These are phyloP conservation scores for Syrphus vitripennis DNA, from an alignment of 2,888 invertebrate genomes.

Conservation along the genomic window DNA sequence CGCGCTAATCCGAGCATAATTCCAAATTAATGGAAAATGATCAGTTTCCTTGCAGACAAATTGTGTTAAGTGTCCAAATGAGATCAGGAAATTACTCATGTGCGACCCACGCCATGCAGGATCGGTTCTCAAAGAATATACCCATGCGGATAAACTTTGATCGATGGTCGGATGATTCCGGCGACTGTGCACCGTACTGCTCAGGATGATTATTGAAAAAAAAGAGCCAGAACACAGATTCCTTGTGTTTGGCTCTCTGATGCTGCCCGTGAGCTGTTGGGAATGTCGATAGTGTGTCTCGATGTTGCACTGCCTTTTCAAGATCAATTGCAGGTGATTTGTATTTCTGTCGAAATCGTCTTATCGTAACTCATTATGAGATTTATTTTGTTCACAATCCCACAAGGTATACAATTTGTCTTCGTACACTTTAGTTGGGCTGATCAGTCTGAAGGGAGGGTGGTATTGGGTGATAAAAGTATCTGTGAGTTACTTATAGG, in stretches of 20 bases:
- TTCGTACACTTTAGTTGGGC: constrained; percentile 75
- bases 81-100: constrained; percentile 63
- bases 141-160: constrained; percentile 52
- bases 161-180: constrained; percentile 63
- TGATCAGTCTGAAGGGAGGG: not conserved
- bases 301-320: constrained; percentile 72
- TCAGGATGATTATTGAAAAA: constrained; percentile 4
- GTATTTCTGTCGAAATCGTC: constrained; percentile 81
- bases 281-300: constrained; percentile 77
- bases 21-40: constrained; percentile 69
- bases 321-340: constrained; percentile 81
- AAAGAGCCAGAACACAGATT: not conserved
- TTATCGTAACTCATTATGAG: constrained; percentile 81
- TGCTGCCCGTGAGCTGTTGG: constrained; percentile 72
- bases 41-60: constrained; percentile 61
- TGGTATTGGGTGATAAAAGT: constrained; percentile 29
- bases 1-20: constrained; percentile 59
- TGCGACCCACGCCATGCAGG: constrained; percentile 47
- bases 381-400: constrained; percentile 81
- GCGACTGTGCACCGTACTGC: not conserved
- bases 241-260: constrained; percentile 20
- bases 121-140: constrained; percentile 33
- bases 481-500: constrained; percentile 29
- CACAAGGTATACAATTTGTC: constrained; percentile 81
- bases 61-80: constrained; percentile 71